A percentile compares a stretch with the other conserved stretches of the same genome.
These are phyloP conservation scores for Leptinotarsa defecta DNA, from an alignment of 1,140 invertebrate species.

Conservation along the genomic window DNA sequence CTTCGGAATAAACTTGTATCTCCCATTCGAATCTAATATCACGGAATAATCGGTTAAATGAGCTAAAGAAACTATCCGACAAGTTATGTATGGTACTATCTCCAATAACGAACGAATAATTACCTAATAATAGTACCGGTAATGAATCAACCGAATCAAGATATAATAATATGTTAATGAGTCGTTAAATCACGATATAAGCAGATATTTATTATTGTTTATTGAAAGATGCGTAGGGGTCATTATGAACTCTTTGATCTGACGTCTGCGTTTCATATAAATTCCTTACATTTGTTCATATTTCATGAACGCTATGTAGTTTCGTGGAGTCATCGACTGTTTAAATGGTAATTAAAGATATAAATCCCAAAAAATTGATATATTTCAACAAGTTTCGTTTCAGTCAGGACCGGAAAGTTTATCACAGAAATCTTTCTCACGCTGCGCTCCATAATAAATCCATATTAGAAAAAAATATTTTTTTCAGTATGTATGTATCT, in stretches of 20 bases:
- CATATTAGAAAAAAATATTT: too few species aligned
- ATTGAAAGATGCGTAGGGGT: conserved; percentile 2
- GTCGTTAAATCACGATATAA: background rate
- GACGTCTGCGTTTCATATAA: background rate
- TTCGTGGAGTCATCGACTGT: too few species aligned
- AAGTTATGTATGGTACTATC: background rate
- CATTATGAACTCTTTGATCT: background rate
- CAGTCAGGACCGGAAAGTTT: too few species aligned
- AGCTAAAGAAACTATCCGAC: background rate
- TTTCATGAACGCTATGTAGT: too few species aligned
- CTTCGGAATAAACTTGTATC: background rate
- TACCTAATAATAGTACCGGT: conserved; percentile 6
- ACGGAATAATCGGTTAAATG: background rate
- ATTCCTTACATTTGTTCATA: too few species aligned
- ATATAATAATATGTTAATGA: conserved; percentile 9
- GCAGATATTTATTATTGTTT: conserved; percentile 1
- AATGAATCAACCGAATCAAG: conserved; percentile 1
- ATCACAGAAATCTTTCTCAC: too few species aligned
- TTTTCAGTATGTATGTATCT: too few species aligned
- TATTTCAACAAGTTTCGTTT: too few species aligned
- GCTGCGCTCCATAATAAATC: too few species aligned
- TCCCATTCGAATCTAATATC: background rate
- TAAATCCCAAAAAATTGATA: too few species aligned
- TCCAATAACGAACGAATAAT: conserved; percentile 1
- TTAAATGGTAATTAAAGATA: too few species aligned